A percentile compares a stretch with the other conserved stretches of the same genome.
Evolutionary conservation across 2,888 invertebrate genomes (phyloP).

Genomic region (Apamea anceps): DNA sequence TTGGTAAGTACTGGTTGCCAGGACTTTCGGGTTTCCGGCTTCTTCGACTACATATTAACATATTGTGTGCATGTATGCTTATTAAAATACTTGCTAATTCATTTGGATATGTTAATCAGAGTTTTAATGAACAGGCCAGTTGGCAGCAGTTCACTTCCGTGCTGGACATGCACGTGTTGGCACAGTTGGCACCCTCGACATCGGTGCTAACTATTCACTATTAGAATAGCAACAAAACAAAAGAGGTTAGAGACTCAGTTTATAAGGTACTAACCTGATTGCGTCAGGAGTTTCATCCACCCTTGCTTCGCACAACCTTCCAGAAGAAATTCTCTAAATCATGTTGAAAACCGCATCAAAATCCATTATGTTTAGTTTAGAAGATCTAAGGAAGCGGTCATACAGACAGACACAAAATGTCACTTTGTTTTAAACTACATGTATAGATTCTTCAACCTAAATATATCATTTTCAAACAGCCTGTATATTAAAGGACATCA

Average conservation of each 20-base stretch:
- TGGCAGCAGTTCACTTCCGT: constrained; percentile 18
- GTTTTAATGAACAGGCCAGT: background rate
- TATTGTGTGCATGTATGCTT: background rate
- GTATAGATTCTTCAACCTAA: background rate
- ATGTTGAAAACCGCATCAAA: background rate
- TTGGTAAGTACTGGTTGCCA: background rate
- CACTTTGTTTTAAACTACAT: no score
- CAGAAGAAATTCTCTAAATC: background rate
- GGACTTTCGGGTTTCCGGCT: background rate
- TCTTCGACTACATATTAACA: background rate
- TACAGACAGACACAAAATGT: background rate
- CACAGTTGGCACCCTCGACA: background rate
- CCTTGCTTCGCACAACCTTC: background rate
- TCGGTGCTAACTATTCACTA: background rate
- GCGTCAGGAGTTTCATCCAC: background rate
- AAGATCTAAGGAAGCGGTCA: background rate
- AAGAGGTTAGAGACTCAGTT: background rate
- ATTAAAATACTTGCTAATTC: background rate
- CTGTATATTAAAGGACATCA: constrained; percentile 54
- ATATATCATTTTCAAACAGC: background rate
- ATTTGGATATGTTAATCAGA: background rate
- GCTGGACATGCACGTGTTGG: background rate
- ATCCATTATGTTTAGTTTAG: background rate
- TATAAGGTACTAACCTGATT: background rate
- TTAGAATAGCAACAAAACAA: background rate